Evolutionary conservation across 2,797 vertebrate species (phyloP).

Genomic region (Sebastes miniatus): DNA sequence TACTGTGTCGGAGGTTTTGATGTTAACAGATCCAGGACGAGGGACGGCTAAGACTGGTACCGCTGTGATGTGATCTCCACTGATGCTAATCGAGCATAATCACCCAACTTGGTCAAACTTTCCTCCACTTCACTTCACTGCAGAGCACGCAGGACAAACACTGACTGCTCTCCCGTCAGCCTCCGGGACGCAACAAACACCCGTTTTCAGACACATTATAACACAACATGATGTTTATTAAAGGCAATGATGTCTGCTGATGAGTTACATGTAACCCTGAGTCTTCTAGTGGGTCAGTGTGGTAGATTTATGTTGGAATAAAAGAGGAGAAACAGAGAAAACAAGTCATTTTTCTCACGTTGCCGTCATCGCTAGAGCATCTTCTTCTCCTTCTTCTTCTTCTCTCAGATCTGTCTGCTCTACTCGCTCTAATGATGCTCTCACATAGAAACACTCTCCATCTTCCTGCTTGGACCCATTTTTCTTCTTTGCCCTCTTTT

Average conservation of each 20-base stretch:
- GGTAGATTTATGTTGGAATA: neutral
- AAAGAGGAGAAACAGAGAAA: neutral
- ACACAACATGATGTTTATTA: conserved; percentile 2
- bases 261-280: neutral
- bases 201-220: neutral
- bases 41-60: neutral
- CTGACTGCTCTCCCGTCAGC: neutral
- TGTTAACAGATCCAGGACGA: neutral
- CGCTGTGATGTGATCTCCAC: conserved; percentile 7
- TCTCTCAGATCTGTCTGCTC: too few species aligned
- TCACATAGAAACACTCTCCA: too few species aligned
- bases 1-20: neutral
- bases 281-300: neutral
- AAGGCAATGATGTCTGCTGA: neutral
- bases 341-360: too few species aligned
- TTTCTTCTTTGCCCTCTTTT: neutral
- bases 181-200: neutral
- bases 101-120: conserved; percentile 16
- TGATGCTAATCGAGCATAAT: conserved; percentile 48
- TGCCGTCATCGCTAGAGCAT: neutral
- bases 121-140: neutral
- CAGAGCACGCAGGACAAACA: neutral
- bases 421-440: too few species aligned
- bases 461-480: too few species aligned
- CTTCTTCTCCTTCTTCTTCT: neutral